Evolutionary conservation across 2,113 vertebrate species (phyloP).

Genomic region (Alligator sinensis): DNA sequence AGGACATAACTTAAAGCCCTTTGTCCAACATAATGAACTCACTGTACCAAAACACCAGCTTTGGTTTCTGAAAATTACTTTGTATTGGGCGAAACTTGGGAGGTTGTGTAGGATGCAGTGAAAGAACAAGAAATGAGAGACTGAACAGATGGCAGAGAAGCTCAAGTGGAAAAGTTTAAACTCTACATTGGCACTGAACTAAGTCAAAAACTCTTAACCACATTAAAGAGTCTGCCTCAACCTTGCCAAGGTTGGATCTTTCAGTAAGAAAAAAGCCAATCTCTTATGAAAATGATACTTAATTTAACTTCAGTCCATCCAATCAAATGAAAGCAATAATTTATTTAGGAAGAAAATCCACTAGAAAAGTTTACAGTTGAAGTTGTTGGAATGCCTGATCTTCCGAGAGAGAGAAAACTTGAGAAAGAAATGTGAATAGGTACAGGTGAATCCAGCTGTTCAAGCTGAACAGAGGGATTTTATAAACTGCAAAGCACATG

Average conservation of each 20-base stretch:
- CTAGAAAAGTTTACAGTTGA: neutral
- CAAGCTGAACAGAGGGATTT: neutral
- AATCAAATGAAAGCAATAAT: neutral
- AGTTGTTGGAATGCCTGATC: neutral
- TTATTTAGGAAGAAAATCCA: neutral
- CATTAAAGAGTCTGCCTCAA: neutral
- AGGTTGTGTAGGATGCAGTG: slow-evolving; percentile 1
- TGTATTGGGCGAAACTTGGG: neutral
- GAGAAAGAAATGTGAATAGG: neutral
- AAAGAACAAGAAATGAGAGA: slow-evolving; percentile 11
- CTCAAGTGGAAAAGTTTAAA: slow-evolving; percentile 1
- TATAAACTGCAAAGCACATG: neutral
- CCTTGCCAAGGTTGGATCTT: slow-evolving; percentile 1
- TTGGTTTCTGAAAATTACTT: slow-evolving; percentile 18
- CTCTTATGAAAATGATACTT: neutral
- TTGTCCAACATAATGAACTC: neutral
- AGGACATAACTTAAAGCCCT: slow-evolving; percentile 49
- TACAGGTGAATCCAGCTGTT: neutral
- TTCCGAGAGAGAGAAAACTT: neutral
- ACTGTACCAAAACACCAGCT: slow-evolving; percentile 22
- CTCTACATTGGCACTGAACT: neutral
- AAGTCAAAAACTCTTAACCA: neutral
- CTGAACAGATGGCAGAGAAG: neutral
- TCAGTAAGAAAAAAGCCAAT: neutral
- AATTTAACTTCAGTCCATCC: neutral